Evolutionary conservation across 2,888 invertebrate species (phyloP), one percentile per base, ranked within the genome.

Genomic region (Euproctis similis): DNA sequence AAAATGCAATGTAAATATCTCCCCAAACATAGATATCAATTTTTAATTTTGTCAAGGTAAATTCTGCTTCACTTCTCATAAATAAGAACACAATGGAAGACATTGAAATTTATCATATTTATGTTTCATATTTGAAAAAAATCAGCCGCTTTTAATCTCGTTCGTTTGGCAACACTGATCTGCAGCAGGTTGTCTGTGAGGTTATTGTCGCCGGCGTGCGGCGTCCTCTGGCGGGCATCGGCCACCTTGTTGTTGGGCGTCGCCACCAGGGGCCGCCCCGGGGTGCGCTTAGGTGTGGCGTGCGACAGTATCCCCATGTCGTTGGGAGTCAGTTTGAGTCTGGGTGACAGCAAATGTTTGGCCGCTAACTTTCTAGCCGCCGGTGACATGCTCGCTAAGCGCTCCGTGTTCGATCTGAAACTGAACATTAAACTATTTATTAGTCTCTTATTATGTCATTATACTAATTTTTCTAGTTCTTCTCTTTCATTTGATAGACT

Each of bases 331-430:
- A 85, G 72, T 35, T 72, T 77, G 23, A 84, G 61, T 23, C 86
- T 65, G 22, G 86, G 67, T 40, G 87, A 71, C 9, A 60, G 76
- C 50, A 76, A 86, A 66, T 67, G 86, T 57, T 47, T 78, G 1
- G 92, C 92, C 3, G 96, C 97, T 17, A 98, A 81, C 46, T 91
- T 88, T 41, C 93, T 89, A 0, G 98, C 98, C 0, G 98, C 98
- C 0, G 98, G 98, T 1, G 98, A 98, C 94, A 98, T 94, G 31
- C 92, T 91, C 3, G 91, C 92, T 19, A 98, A 72, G 1, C 96
- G 88, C 39, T 97, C 96, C 11, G 93, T 88, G 24, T 89, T 88
- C 1, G 92, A 77, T 53, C 84, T 72, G 65, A 77, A 84, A 65
- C 82, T 80, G 36, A 18, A 86, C 9, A 80, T 24, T 12, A n/a